Percentiles rank a stretch among this genome's conserved stretches.
Evolutionary conservation across 2,113 vertebrate genomes (phyloP).

Genomic region (Oryctolagus cuniculus): DNA sequence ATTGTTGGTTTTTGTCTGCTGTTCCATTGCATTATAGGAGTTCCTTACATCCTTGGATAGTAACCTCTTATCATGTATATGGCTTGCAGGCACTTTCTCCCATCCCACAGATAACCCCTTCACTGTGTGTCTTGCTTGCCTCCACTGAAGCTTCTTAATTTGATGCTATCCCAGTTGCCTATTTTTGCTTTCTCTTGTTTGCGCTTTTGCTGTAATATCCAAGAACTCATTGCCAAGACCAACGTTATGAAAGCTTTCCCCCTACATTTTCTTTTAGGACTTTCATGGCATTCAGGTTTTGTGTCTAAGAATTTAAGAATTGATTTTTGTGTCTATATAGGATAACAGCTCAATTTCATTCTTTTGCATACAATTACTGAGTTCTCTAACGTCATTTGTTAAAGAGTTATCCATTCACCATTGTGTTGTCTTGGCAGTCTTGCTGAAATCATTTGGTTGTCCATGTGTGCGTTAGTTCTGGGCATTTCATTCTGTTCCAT

Average conservation of each 20-base stretch:
- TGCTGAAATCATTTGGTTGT: neutral
- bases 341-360: neutral
- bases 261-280: neutral
- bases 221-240: neutral
- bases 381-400: neutral
- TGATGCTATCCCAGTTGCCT: neutral
- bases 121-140: neutral
- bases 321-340: neutral
- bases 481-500: neutral
- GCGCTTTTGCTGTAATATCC: neutral
- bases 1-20: neutral
- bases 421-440: neutral
- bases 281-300: neutral
- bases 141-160: neutral
- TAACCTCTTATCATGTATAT: neutral
- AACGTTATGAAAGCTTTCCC: neutral
- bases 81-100: neutral
- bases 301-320: neutral
- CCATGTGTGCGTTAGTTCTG: neutral
- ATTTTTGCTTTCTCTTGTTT: slow-evolving; percentile 6
- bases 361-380: neutral
- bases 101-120: neutral
- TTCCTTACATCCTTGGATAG: neutral
- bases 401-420: neutral
- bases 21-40: neutral